Conservation (phyloP, 1,140 invertebrate genomes). For the Cylas formicarius region DNA sequence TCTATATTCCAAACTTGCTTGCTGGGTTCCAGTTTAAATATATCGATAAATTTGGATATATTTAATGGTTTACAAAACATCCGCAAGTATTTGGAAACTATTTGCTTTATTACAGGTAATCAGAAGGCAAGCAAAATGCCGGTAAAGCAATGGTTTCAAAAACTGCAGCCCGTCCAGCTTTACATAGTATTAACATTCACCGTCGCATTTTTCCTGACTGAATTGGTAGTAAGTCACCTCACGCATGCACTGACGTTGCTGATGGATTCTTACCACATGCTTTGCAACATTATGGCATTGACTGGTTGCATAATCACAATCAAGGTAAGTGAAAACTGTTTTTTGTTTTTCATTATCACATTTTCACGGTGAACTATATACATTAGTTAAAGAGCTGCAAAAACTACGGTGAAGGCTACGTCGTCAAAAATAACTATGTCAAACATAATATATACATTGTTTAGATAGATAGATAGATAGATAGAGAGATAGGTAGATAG, state of each 20-base stretch:
- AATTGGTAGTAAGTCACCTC: constrained; percentile 68
- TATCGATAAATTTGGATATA: too few relatives aligned
- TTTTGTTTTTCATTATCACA: not conserved
- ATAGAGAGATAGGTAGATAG: too few relatives aligned
- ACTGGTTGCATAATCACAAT: constrained; percentile 64
- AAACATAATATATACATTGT: too few relatives aligned
- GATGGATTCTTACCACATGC: constrained; percentile 77
- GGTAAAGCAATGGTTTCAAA: constrained; percentile 62
- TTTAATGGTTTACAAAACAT: too few relatives aligned
- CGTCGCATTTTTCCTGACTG: constrained; percentile 60
- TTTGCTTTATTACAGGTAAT: too few relatives aligned
- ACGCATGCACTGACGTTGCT: constrained; percentile 77
- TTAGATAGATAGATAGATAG: too few relatives aligned
- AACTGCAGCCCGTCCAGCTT: constrained; percentile 62
- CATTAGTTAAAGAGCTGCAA: constrained; percentile 23
- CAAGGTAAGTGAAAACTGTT: constrained; percentile 50
- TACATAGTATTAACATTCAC: constrained; percentile 65
- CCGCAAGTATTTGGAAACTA: too few relatives aligned
- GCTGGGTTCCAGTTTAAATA: too few relatives aligned
- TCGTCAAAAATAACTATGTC: constrained; percentile 20
- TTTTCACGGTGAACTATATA: not conserved
- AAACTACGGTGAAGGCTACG: constrained; percentile 8
- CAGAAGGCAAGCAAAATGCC: too few relatives aligned
- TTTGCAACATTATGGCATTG: constrained; percentile 72
- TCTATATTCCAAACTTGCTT: too few relatives aligned